Evolutionary conservation across 1,140 invertebrate species (phyloP).

Genomic region (Neotoxoptera formosana): DNA sequence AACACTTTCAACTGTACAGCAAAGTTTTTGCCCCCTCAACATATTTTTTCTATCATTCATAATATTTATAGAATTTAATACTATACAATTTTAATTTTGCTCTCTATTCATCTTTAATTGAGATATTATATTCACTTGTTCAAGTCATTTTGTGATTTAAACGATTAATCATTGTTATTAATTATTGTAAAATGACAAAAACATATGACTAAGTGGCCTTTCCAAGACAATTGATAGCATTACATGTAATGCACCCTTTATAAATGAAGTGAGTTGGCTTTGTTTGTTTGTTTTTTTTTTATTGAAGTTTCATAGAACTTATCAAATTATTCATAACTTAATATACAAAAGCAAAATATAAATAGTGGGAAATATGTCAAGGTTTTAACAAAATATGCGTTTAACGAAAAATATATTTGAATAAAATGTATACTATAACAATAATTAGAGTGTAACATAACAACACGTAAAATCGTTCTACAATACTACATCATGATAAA

Average conservation of each 20-base stretch:
- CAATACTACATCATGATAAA: neutral
- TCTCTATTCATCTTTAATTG: neutral
- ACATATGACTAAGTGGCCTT: neutral
- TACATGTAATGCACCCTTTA: neutral
- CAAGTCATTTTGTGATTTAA: neutral
- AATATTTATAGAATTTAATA: neutral
- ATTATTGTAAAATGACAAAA: neutral
- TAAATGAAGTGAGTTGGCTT: neutral
- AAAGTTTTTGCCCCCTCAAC: no score
- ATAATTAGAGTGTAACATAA: neutral
- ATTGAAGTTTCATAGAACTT: neutral
- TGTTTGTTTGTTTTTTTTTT: neutral
- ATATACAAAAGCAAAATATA: neutral
- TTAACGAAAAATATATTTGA: neutral
- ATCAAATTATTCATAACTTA: neutral
- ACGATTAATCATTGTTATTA: slow-evolving; percentile 14
- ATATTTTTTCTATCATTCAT: neutral
- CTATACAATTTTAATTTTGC: neutral
- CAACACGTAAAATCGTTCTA: neutral
- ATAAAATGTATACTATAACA: no score
- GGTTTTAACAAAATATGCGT: neutral
- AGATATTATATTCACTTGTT: neutral
- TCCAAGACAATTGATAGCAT: neutral
- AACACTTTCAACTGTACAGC: no score
- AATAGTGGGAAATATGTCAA: neutral